Evolutionary conservation across 2,113 vertebrate genomes (phyloP), one percentile per base, ranked within the genome.

Genomic region (Nycticebus coucang): DNA sequence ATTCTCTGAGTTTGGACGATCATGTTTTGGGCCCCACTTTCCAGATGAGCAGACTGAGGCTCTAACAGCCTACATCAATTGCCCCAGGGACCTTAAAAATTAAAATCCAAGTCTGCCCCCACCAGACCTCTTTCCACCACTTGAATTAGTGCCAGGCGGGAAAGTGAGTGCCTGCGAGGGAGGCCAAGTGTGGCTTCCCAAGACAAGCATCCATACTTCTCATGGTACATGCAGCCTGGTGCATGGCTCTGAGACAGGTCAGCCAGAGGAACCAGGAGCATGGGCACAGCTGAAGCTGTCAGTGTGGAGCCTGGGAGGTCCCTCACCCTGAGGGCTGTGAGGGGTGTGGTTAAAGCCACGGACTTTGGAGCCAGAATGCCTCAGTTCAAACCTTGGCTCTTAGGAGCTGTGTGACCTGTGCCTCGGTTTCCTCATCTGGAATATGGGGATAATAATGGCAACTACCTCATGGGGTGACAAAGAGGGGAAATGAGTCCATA

Each of bases 181-280:
- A 87, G 50, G 50, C 41, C 0, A 0, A 21, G 24, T 8, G 30
- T 30, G 72, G 30, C 53, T 64, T 55, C 28, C 45, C 4, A 5
- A 30, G 22, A n/a, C 0, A 68, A 80, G 68, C 8, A 33, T 55
- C n/a, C 41, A 5, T 0, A 8, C 59, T 82, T 83, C 13, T 83
- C 10, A 1, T 30, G 83, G 28, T 4, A n/a, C 0, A 0, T 9
- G 30, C 26, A 17, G 57, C 83, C 50, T 17, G 0, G 0, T 0
- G 13, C 4, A 21, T 2, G 0, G 35, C 84, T 57, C 78, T 26
- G 1, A 60, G 90, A 22, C 37, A 12, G 26, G 69, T 4, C 3
- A 21, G 1, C 4, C 7, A 24, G 45, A 55, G 30, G 69, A 59
- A 30, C 8, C 64, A 30, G 35, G 77, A 80, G 35, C 15, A 0